phyloP scores from a whole-genome alignment of 2,113 vertebrate genomes.

The Agapornis roseicollis region DNA sequence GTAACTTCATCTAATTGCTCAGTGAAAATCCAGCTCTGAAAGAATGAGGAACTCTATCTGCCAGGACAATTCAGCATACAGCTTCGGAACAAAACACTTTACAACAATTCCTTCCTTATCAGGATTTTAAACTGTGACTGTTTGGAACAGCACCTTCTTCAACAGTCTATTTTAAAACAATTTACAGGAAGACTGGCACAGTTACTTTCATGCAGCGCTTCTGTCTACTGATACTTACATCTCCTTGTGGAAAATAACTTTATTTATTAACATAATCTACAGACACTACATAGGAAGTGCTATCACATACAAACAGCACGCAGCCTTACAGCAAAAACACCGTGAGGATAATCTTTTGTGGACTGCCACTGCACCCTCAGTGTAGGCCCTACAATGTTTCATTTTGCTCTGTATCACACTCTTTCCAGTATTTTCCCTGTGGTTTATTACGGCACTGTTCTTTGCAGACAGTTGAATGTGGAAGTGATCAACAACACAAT shows the following conservation, averaged over 20 bases:
- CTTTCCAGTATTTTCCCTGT: neutral
- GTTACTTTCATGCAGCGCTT: neutral
- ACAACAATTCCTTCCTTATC: constrained; percentile 33
- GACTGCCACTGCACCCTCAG: neutral
- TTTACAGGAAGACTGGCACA: neutral
- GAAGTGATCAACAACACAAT: neutral
- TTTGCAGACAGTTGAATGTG: neutral
- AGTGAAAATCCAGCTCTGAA: neutral
- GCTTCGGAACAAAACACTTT: neutral
- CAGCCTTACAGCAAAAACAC: neutral
- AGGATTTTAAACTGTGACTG: neutral
- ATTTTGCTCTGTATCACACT: neutral
- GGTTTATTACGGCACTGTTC: neutral
- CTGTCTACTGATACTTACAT: neutral
- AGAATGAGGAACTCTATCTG: neutral
- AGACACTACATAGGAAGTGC: neutral
- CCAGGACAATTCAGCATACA: neutral
- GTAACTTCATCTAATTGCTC: neutral
- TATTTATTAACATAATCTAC: neutral
- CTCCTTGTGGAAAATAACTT: neutral
- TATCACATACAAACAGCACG: neutral
- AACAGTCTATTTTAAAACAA: neutral
- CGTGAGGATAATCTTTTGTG: neutral
- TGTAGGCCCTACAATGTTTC: neutral
- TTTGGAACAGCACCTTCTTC: neutral